A percentile compares a stretch with the other conserved stretches of the same genome.
phyloP scores from a whole-genome alignment of 1,140 invertebrate species.

The Ooceraea biroi region DNA sequence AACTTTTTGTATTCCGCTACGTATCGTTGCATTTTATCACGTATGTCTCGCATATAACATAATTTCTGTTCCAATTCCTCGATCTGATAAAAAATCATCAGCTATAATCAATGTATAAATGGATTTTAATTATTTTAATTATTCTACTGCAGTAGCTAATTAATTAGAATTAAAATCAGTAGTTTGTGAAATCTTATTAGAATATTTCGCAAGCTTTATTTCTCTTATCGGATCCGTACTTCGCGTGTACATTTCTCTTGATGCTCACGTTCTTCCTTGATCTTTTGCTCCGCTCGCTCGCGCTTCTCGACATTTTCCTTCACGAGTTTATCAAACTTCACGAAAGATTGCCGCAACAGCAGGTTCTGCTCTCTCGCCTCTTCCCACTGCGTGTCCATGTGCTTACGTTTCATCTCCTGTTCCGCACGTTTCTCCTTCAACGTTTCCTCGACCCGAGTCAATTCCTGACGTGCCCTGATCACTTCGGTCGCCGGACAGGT shows the following conservation, averaged over 20 bases:
- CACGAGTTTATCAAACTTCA: slow-evolving; percentile 88
- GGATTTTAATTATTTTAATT: neutral
- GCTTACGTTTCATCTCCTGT: slow-evolving; percentile 78
- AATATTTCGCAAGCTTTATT: neutral
- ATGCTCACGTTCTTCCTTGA: slow-evolving; percentile 85
- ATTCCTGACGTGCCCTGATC: slow-evolving; percentile 85
- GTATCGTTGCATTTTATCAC: slow-evolving; percentile 86
- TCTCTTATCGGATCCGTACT: slow-evolving; percentile 62
- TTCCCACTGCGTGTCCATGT: slow-evolving; percentile 86
- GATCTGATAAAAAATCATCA: slow-evolving; percentile 71
- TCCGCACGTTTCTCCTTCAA: slow-evolving; percentile 84
- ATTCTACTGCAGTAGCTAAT: neutral
- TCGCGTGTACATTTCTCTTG: slow-evolving; percentile 72
- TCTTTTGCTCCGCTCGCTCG: slow-evolving; percentile 86
- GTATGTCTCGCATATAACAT: slow-evolving; percentile 83
- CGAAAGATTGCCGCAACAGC: slow-evolving; percentile 86
- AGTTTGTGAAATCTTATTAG: neutral
- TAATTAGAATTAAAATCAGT: neutral
- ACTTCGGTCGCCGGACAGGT: slow-evolving; percentile 86
- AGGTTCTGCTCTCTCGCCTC: slow-evolving; percentile 85
- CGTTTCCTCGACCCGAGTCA: slow-evolving; percentile 84
- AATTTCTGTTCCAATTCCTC: slow-evolving; percentile 80
- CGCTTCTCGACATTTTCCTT: slow-evolving; percentile 88
- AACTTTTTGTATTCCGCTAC: slow-evolving; percentile 87
- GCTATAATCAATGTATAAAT: neutral